Evolutionary conservation across 2,113 vertebrate genomes (phyloP), one percentile per base, ranked within the genome.

Genomic region (Passer montanus): DNA sequence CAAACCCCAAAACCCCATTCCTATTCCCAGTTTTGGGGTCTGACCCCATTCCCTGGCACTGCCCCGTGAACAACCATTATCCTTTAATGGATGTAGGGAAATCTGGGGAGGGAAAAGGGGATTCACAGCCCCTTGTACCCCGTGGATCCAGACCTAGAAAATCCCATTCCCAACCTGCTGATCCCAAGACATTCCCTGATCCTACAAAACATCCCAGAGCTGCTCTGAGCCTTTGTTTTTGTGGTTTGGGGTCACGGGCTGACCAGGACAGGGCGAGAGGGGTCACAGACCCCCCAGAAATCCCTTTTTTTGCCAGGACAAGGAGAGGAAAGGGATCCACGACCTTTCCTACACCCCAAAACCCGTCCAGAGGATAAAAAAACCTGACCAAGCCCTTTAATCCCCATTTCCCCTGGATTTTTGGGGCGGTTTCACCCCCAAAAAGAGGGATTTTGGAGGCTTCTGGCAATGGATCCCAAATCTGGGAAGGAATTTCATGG

Each of bases 381-480:
- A 22, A n/a, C 22, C 21, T 4, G 0, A 18, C 20, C 24, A 8
- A 74, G 4, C n/a, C 39, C 13, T 80, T 56, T 21, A 3, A 68
- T 16, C 50, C 41, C 15, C 3, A 0, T 10, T 3, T 5, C 5
- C n/a, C 69, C n/a, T 1, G 39, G 28, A 5, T 66, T 68, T 64
- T 26, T 17, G 21, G 21, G 6, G 16, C 1, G 11, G 21, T 33
- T 56, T 56, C 37, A 15, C n/a, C 15, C 44, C 20, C 33, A 4
- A 60, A 6, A 11, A 0, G 6, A 20, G 28, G 44, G n/a, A 26
- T 46, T 49, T 44, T 0, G 3, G 50, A 4, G 35, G 17, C 13
- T 58, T 16, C 41, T 7, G n/a, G 13, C 0, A 1, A 7, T 1
- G 5, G 52, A 37, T 24, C 58, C 6, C 8, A 73, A 68, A 60